These are phyloP conservation scores for Drosophila baimaii DNA, from an alignment of 1,140 invertebrate species.

Conservation along the genomic window DNA sequence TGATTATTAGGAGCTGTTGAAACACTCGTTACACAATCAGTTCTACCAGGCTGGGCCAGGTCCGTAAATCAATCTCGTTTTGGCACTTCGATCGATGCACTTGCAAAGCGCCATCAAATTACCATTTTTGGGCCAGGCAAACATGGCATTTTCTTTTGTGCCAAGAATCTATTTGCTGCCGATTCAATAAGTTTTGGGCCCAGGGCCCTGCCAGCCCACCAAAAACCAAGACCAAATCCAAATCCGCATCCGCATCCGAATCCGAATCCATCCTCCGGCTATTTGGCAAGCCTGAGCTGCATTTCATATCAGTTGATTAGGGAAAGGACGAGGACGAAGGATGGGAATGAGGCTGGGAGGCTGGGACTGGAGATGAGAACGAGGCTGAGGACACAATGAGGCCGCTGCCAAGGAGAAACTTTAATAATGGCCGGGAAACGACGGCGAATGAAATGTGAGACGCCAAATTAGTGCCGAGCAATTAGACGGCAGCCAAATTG, in stretches of 20 bases:
- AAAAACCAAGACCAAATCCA: conserved; percentile 6
- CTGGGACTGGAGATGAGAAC: background rate
- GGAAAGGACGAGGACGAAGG: conserved; percentile 24
- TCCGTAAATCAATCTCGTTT: conserved; percentile 40
- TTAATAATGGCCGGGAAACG: conserved; percentile 47
- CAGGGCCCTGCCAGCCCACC: conserved; percentile 10
- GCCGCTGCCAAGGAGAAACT: conserved; percentile 53
- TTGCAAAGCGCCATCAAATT: conserved; percentile 40
- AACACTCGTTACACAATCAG: conserved; percentile 39
- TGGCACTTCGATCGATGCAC: conserved; percentile 46
- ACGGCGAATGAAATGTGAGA: conserved; percentile 42
- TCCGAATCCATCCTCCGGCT: conserved; percentile 17
- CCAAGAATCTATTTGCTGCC: conserved; percentile 40
- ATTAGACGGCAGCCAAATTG: conserved; percentile 69
- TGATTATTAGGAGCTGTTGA: conserved; percentile 17
- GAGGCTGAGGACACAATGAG: conserved; percentile 31
- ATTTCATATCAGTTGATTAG: conserved; percentile 71
- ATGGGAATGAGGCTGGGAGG: background rate
- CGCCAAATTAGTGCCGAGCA: conserved; percentile 57
- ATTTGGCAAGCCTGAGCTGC: conserved; percentile 59
- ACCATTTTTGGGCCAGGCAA: conserved; percentile 46
- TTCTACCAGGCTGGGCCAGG: background rate
- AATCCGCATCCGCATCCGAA: conserved; percentile 2
- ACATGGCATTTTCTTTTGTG: conserved; percentile 31
- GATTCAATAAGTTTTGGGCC: conserved; percentile 56